phyloP scores from a whole-genome alignment of 2,888 invertebrate genomes.

The Melinopterus prodromus region DNA sequence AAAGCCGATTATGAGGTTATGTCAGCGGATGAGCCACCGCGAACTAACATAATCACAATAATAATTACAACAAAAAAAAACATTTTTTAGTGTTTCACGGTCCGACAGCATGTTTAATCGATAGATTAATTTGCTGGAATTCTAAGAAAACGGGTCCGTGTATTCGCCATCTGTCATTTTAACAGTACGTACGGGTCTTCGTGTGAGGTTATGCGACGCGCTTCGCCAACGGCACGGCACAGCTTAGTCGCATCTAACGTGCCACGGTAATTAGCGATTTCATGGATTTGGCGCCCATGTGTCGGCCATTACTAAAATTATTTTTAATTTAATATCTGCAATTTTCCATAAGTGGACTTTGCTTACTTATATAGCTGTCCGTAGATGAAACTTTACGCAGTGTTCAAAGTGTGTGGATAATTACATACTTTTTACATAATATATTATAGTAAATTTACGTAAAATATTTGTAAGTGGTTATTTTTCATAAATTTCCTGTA shows the following conservation, averaged over 20 bases:
- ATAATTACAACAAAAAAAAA: background rate
- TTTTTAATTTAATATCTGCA: background rate
- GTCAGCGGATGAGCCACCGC: background rate
- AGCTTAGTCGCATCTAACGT: background rate
- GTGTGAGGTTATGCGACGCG: constrained; percentile 24
- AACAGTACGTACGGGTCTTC: constrained; percentile 6
- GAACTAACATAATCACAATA: constrained; percentile 5
- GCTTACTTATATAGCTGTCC: background rate
- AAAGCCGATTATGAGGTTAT: constrained; percentile 11
- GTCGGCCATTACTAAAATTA: background rate
- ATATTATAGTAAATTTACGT: too few relatives aligned
- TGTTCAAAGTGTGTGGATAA: too few relatives aligned
- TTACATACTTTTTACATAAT: too few relatives aligned
- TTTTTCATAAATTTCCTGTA: too few relatives aligned
- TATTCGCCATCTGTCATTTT: constrained; percentile 21
- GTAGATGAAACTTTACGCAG: too few relatives aligned
- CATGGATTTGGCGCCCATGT: constrained; percentile 13
- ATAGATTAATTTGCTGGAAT: background rate
- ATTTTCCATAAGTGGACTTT: background rate
- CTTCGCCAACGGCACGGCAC: constrained; percentile 14
- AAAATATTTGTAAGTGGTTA: too few relatives aligned
- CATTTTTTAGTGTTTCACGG: constrained; percentile 18
- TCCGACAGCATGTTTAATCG: background rate
- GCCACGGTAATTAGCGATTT: constrained; percentile 22
- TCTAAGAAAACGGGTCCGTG: constrained; percentile 13